Percentiles rank a stretch among this genome's conserved stretches.
Evolutionary conservation across 2,797 vertebrate genomes (phyloP).

Genomic region (Otolemur crassicaudatus): DNA sequence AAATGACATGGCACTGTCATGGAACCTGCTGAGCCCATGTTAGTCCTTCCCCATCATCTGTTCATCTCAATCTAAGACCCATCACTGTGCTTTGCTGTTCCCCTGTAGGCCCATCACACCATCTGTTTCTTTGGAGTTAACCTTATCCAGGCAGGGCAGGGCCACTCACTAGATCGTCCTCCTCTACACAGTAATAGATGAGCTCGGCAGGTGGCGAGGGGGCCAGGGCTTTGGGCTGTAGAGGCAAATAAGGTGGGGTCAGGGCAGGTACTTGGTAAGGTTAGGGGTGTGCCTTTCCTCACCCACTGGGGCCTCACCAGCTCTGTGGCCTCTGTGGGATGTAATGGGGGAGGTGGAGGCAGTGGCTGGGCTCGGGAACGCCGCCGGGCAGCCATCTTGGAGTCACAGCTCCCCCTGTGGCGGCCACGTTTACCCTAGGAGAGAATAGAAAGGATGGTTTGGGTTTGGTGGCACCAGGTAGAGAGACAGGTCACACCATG

Average conservation of each 20-base stretch:
- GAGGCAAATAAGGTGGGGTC: conserved; percentile 75
- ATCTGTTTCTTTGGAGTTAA: conserved; percentile 54
- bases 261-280: conserved; percentile 48
- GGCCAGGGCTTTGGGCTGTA: conserved; percentile 75
- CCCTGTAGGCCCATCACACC: conserved; percentile 23
- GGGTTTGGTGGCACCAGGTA: neutral
- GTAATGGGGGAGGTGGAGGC: conserved; percentile 45
- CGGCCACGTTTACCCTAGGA: conserved; percentile 62
- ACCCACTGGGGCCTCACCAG: conserved; percentile 75
- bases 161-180: conserved; percentile 84
- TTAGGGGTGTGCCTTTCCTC: conserved; percentile 58
- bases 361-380: conserved; percentile 40
- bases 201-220: conserved; percentile 76
- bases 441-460: neutral
- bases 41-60: neutral
- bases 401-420: conserved; percentile 56
- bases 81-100: conserved; percentile 9
- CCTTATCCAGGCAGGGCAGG: conserved; percentile 56
- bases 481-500: neutral
- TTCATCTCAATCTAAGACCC: neutral
- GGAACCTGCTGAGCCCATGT: neutral
- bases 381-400: conserved; percentile 50
- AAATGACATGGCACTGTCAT: neutral
- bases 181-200: conserved; percentile 84
- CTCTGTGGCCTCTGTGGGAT: conserved; percentile 66